Evolutionary conservation across 1,140 invertebrate species (phyloP).

Genomic region (Carcinoscorpius rotundicauda): DNA sequence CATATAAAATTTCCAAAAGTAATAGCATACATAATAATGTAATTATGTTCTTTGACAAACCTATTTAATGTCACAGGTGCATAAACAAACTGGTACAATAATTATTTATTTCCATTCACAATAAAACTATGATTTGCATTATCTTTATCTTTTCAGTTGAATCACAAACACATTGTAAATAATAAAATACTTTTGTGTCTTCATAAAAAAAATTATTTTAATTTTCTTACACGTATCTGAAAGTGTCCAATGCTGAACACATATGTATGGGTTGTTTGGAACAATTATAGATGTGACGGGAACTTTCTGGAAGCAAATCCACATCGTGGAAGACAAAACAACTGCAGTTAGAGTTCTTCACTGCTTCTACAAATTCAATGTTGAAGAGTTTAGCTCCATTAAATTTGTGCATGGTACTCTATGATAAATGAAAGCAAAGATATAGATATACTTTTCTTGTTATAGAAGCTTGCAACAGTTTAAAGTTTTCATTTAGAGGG

Average conservation of each 20-base stretch:
- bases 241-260: conserved; percentile 24
- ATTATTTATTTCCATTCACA: too few species aligned
- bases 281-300: conserved; percentile 23
- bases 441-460: too few species aligned
- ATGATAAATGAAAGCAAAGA: background rate
- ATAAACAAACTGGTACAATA: too few species aligned
- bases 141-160: too few species aligned
- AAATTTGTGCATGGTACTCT: conserved; percentile 21
- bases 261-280: conserved; percentile 23
- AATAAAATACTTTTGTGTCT: too few species aligned
- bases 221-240: conserved; percentile 21
- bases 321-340: conserved; percentile 46
- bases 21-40: too few species aligned
- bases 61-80: too few species aligned
- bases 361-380: conserved; percentile 35
- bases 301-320: conserved; percentile 42
- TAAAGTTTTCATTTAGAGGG: background rate
- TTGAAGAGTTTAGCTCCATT: conserved; percentile 34
- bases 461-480: background rate
- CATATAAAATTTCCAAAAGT: too few species aligned
- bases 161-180: too few species aligned
- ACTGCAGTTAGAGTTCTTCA: conserved; percentile 27
- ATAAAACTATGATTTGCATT: too few species aligned
- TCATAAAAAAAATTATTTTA: too few species aligned
- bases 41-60: too few species aligned